phyloP scores from a whole-genome alignment of 2,888 invertebrate genomes.

The Drosophila imparisetae region DNA sequence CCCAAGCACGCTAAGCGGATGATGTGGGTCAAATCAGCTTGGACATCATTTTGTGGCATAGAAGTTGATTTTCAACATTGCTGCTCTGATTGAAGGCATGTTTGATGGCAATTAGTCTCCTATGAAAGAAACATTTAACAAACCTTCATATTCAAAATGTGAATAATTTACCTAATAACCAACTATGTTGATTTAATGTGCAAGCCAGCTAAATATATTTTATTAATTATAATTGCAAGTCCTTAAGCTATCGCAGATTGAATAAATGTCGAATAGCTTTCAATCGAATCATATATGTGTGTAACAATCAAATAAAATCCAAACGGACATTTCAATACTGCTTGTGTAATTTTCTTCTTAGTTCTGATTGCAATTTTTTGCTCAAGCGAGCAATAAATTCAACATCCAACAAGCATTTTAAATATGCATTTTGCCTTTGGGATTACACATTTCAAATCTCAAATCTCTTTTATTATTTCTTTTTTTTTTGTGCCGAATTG shows the following conservation, averaged over 20 bases:
- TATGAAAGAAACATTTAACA: background rate
- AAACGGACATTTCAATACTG: constrained; percentile 9
- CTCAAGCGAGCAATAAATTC: constrained; percentile 5
- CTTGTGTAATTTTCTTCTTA: constrained; percentile 10
- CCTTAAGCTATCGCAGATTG: background rate
- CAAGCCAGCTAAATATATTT: background rate
- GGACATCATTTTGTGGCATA: constrained; percentile 55
- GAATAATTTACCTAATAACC: background rate
- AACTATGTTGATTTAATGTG: background rate
- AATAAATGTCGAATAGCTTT: background rate
- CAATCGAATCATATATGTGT: background rate
- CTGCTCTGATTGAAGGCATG: constrained; percentile 8
- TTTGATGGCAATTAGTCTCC: constrained; percentile 34
- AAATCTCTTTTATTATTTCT: constrained; percentile 15
- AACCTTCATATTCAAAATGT: background rate
- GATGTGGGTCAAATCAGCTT: constrained; percentile 57
- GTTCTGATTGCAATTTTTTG: constrained; percentile 3
- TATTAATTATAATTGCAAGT: background rate
- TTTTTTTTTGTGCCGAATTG: constrained; percentile 2
- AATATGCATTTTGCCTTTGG: constrained; percentile 34
- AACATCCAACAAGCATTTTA: constrained; percentile 8
- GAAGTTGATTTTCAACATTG: constrained; percentile 14
- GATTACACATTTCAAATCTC: constrained; percentile 15
- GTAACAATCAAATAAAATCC: constrained; percentile 8
- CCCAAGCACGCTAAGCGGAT: constrained; percentile 42